Evolutionary conservation across 2,888 invertebrate genomes (phyloP).

Genomic region (Orthosia incerta): DNA sequence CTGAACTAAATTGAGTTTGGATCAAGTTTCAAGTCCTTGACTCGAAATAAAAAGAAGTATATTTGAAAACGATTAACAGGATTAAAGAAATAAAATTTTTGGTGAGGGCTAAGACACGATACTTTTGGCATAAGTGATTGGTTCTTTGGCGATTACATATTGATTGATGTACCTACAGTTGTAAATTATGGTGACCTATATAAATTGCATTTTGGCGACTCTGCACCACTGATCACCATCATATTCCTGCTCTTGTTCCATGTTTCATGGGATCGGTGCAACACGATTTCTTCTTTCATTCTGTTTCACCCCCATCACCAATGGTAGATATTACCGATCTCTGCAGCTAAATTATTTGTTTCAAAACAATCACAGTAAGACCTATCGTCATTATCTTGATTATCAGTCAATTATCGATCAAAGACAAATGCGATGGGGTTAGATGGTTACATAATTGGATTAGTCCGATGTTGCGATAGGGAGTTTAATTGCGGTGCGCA

Average conservation of each 20-base stretch:
- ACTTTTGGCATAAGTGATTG: background rate
- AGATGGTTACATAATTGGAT: conserved; percentile 88
- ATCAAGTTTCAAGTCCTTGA: conserved; percentile 24
- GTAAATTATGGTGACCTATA: too few relatives aligned
- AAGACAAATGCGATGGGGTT: conserved; percentile 78
- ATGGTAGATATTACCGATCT: too few relatives aligned
- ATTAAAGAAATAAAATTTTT: background rate
- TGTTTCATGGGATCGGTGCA: too few relatives aligned
- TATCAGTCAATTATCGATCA: conserved; percentile 81
- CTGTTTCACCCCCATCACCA: too few relatives aligned
- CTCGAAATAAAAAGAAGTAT: conserved; percentile 5
- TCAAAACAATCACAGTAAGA: conserved; percentile 35
- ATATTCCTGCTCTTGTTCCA: too few relatives aligned
- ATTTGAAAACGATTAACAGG: conserved; percentile 2
- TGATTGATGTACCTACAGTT: background rate
- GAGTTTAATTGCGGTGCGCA: conserved; percentile 86
- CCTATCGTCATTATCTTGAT: conserved; percentile 70
- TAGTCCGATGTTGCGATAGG: conserved; percentile 82
- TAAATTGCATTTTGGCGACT: background rate
- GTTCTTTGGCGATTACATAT: background rate
- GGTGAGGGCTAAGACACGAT: background rate
- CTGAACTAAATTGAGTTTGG: conserved; percentile 48
- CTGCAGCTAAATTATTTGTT: background rate
- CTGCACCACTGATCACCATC: too few relatives aligned
- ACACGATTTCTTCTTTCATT: too few relatives aligned